Evolutionary conservation across 2,888 invertebrate genomes (phyloP), one percentile per base, ranked within the genome.

Genomic region (Nesidiocoris tenuis): DNA sequence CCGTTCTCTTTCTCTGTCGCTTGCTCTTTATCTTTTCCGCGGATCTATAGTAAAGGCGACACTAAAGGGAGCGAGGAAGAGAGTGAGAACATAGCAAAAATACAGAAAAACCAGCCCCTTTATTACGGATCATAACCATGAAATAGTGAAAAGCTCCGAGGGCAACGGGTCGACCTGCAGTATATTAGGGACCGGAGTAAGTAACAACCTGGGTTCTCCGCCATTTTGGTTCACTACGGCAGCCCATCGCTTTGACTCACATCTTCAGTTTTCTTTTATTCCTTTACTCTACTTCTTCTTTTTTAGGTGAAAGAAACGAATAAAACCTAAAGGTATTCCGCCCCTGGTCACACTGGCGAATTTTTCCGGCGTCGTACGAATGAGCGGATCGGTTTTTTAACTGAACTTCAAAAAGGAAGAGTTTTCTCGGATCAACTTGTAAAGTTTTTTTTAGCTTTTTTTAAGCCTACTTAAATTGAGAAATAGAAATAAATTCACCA

Each of bases 71-170:
- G 63, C 66, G 68, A 54, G 39, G 80, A 67, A 64, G 61, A 70
- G 61, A 16, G 59, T 59, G 22, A 64, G 54, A 64, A 55, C 61
- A 79, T 57, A 76, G 61, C 65, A 64, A 59, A 67, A 61, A 39
- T 39, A 39, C 39, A 63, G 61, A 74, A 64, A 68, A 61, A 39
- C 39, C 39, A 39, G 39, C 39, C 39, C 75, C 75, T 68, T 75
- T 75, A 75, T 75, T 75, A 68, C 75, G 75, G 54, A 75, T 75
- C 75, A 75, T 75, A 75, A 75, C 75, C 66, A 75, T 75, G 75
- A 75, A 75, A 75, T 75, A 75, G 75, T 75, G 75, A 75, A 75
- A 75, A 24, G 63, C 65, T 68, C 61, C 2, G 61, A 16, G 70
- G 7, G 59, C 5, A 54, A 18, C 19, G 75, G 75, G 75, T 54